These are phyloP conservation scores for Halichondria panicea DNA, from an alignment of 37 sponge, comb jelly and placozoan genomes.

Conservation along the genomic window DNA sequence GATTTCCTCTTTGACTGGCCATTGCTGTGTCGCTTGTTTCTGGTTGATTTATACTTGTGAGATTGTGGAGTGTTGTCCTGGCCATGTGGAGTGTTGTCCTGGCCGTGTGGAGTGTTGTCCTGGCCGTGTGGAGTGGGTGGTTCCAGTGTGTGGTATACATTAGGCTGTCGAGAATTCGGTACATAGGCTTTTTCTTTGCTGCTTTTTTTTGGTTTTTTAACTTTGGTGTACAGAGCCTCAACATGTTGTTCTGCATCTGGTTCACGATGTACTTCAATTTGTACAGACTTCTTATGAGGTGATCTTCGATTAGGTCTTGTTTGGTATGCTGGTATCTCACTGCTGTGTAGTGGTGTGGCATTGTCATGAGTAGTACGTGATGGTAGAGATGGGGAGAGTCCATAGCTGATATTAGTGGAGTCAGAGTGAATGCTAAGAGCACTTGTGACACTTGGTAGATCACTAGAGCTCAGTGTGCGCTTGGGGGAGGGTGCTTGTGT, in stretches of 20 bases:
- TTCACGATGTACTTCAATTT: not conserved
- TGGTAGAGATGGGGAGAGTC: no score
- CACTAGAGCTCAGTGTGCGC: not conserved
- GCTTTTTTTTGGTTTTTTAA: not conserved
- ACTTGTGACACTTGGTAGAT: slow-evolving; percentile 15
- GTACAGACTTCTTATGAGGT: not conserved
- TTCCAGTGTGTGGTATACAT: not conserved
- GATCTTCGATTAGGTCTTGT: no score
- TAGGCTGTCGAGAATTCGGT: not conserved
- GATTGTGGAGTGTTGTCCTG: no score
- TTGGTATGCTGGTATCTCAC: not conserved
- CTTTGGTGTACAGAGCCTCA: not conserved
- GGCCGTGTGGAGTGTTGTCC: no score
- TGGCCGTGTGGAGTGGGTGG: not conserved
- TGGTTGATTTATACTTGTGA: no score
- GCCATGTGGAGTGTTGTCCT: no score
- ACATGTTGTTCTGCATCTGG: not conserved
- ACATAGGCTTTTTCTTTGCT: not conserved
- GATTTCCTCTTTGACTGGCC: no score
- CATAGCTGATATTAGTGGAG: not conserved
- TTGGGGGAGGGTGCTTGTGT: not conserved
- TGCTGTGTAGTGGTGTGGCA: no score
- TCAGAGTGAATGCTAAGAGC: slow-evolving; percentile 8
- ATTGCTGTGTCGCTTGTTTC: no score
- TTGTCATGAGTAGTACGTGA: no score